These are phyloP conservation scores for Macrobrachium nipponense DNA, from an alignment of 1,140 invertebrate genomes.

Conservation along the genomic window DNA sequence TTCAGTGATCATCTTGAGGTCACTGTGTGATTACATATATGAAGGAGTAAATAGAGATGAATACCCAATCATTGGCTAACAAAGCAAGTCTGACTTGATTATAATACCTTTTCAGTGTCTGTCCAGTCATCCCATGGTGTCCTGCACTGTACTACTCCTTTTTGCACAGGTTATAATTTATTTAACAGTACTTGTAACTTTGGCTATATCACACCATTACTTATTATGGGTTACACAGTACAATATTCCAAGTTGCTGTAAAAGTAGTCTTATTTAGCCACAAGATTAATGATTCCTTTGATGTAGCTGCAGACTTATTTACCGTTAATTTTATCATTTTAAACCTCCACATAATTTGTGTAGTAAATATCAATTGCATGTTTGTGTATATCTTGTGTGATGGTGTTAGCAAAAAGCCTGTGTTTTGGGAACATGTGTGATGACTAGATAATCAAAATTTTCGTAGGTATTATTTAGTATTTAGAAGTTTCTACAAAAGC, in stretches of 20 bases:
- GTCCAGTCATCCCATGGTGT: constrained; percentile 53
- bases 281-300: constrained; percentile 43
- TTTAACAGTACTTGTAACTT: not conserved
- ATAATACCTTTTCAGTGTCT: constrained; percentile 40
- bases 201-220: too few species aligned
- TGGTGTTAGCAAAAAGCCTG: constrained; percentile 45
- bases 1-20: not conserved
- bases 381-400: constrained; percentile 56
- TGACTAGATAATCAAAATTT: constrained; percentile 61
- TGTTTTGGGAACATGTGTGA: constrained; percentile 58
- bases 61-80: constrained; percentile 43
- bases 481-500: constrained; percentile 56
- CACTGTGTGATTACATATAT: not conserved
- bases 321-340: constrained; percentile 26
- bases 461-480: constrained; percentile 44
- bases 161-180: constrained; percentile 42
- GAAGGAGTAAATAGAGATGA: not conserved
- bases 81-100: constrained; percentile 25
- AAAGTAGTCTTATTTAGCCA: constrained; percentile 44
- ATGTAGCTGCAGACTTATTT: constrained; percentile 19
- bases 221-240: too few species aligned
- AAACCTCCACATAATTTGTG: constrained; percentile 30
- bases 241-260: constrained; percentile 6
- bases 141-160: constrained; percentile 44
- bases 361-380: constrained; percentile 49